Percentiles rank a stretch among this genome's conserved stretches.
phyloP scores from a whole-genome alignment of 2,113 vertebrate species.

The Cavia porcellus region DNA sequence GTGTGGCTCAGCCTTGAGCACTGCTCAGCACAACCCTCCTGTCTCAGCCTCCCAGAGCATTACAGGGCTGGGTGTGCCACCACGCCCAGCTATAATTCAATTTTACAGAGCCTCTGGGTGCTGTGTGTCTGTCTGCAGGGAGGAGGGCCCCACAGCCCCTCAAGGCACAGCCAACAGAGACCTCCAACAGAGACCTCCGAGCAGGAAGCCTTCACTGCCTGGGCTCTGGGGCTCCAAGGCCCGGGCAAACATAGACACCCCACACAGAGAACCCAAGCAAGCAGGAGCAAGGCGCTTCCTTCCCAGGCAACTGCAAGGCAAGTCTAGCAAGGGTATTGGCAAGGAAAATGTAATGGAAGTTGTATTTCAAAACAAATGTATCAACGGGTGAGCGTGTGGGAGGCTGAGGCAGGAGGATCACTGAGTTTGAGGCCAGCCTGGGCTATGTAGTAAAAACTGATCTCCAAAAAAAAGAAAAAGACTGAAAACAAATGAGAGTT shows the following conservation, averaged over 20 bases:
- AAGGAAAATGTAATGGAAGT: background rate
- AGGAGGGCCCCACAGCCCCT: background rate
- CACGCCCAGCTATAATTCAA: background rate
- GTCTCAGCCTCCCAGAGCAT: background rate
- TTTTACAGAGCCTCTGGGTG: fast-evolving
- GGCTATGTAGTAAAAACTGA: background rate
- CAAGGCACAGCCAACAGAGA: background rate
- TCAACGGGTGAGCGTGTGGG: background rate
- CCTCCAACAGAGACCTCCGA: background rate
- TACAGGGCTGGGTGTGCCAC: background rate
- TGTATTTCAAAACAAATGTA: background rate
- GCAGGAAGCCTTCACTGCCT: background rate
- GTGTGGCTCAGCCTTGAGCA: background rate
- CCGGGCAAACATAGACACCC: background rate
- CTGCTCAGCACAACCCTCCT: background rate
- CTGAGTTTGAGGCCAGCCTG: background rate
- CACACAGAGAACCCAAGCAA: background rate
- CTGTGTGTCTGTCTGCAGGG: background rate
- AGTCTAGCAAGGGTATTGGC: background rate
- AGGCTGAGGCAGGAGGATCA: background rate
- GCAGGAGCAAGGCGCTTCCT: background rate
- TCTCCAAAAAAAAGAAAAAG: background rate
- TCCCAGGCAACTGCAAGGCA: background rate
- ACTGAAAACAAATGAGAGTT: background rate
- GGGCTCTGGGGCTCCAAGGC: background rate